phyloP scores from a whole-genome alignment of 1,140 invertebrate species.

The Berghia stephanieae region DNA sequence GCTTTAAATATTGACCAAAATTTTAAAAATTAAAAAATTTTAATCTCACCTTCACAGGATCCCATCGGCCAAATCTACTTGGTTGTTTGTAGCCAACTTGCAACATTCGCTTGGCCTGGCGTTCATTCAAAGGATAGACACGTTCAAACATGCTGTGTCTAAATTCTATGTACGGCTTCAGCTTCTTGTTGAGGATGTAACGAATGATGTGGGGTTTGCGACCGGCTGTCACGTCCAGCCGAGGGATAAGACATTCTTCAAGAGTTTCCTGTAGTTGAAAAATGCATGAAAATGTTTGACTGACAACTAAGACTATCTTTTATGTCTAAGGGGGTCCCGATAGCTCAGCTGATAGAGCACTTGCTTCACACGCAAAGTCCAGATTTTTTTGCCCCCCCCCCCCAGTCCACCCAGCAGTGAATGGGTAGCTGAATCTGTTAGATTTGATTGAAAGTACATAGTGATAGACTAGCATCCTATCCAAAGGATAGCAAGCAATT shows the following conservation, averaged over 20 bases:
- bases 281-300: no score
- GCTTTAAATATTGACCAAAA: not conserved
- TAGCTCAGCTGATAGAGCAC: no score
- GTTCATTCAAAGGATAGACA: conserved; percentile 62
- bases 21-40: not conserved
- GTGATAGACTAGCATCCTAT: no score
- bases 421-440: no score
- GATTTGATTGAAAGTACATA: no score
- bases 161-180: conserved; percentile 58
- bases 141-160: conserved; percentile 65
- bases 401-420: no score
- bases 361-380: no score
- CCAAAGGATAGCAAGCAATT: no score
- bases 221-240: conserved; percentile 57
- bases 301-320: no score
- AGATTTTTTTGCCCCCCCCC: no score
- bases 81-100: conserved; percentile 65
- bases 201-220: conserved; percentile 64
- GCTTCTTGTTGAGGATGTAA: conserved; percentile 62
- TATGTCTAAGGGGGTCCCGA: no score
- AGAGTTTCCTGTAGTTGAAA: conserved; percentile 54
- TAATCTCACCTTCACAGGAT: conserved; percentile 61
- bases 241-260: conserved; percentile 60
- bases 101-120: conserved; percentile 59
- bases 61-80: conserved; percentile 67